Evolutionary conservation across 2,113 vertebrate species (phyloP), one percentile per base, ranked within the genome.

Genomic region (Montifringilla adamsi): DNA sequence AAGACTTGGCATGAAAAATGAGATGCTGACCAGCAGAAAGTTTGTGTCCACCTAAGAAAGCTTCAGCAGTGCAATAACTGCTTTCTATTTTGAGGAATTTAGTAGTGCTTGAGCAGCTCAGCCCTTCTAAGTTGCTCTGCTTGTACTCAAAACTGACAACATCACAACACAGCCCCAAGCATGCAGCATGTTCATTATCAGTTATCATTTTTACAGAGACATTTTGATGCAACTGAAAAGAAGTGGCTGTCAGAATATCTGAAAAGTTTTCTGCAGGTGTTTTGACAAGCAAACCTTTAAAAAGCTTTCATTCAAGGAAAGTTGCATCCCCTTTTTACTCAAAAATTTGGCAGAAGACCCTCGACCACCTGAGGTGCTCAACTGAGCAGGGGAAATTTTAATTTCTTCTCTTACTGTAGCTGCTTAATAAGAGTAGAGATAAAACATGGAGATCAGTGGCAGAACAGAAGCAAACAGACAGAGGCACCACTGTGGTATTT

Each of bases 1-100:
- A 91, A 76, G 59, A 62, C 58, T 66, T n/a, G 26, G 59, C 59
- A 52, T 93, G 94, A 97, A 96, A 97, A 97, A 96, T 4, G 53
- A 92, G 73, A 31, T 97, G 94, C 93, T 95, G 91, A 97, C 91
- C 85, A 84, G 96, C 89, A 93, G 70, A 95, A 97, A 95, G 83
- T 88, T 79, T 35, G 58, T 49, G 50, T 69, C 84, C 67, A 73
- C 56, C 86, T 94, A n/a, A 74, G 89, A 94, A 93, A 90, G 76
- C 50, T 92, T 62, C 49, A 46, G 67, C 41, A 66, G 35, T 3
- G 56, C 58, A 88, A 67, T 33, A 37, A 47, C 31, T 64, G 41
- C 67, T 55, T 93, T 67, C 62, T 5, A 8, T 60, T 87, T 47
- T 55, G 31, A 76, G 49, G 46, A 90, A 91, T 74, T 93, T 58